Evolutionary conservation across 2,797 vertebrate genomes (phyloP).

Genomic region (Leptoclinus maculatus): DNA sequence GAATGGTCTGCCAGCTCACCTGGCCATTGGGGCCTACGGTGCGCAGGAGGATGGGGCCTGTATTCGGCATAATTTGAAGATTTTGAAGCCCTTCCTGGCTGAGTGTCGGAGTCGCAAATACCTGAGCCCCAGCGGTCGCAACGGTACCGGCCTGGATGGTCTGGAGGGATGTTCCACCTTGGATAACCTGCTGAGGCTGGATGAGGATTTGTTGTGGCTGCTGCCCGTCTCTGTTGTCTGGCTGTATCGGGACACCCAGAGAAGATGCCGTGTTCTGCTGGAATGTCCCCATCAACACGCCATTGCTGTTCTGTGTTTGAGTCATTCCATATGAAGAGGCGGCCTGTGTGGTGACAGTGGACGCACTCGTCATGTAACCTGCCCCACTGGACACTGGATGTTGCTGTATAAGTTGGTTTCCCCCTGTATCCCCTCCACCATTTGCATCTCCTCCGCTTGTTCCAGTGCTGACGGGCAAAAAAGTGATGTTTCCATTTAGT

Average conservation of each 20-base stretch:
- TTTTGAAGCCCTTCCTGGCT: constrained; percentile 94
- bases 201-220: constrained; percentile 94
- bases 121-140: constrained; percentile 86
- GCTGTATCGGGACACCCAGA: constrained; percentile 74
- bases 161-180: constrained; percentile 89
- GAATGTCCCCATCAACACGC: constrained; percentile 58
- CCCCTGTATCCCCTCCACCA: constrained; percentile 61
- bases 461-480: constrained; percentile 89
- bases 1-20: constrained; percentile 97
- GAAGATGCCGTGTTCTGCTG: constrained; percentile 73
- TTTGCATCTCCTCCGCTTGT: constrained; percentile 61
- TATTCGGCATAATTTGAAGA: constrained; percentile 92
- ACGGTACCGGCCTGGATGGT: constrained; percentile 90
- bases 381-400: constrained; percentile 66
- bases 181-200: constrained; percentile 93
- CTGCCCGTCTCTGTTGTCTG: constrained; percentile 83
- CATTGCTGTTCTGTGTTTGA: constrained; percentile 75
- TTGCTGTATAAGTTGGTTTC: constrained; percentile 75
- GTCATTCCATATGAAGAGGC: constrained; percentile 85
- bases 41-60: constrained; percentile 93
- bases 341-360: constrained; percentile 89
- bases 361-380: constrained; percentile 75
- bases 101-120: constrained; percentile 92
- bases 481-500: constrained; percentile 95
- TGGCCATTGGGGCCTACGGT: constrained; percentile 95